Evolutionary conservation across 2,888 invertebrate species (phyloP).

Genomic region (Chalcosyrphus nemorum): DNA sequence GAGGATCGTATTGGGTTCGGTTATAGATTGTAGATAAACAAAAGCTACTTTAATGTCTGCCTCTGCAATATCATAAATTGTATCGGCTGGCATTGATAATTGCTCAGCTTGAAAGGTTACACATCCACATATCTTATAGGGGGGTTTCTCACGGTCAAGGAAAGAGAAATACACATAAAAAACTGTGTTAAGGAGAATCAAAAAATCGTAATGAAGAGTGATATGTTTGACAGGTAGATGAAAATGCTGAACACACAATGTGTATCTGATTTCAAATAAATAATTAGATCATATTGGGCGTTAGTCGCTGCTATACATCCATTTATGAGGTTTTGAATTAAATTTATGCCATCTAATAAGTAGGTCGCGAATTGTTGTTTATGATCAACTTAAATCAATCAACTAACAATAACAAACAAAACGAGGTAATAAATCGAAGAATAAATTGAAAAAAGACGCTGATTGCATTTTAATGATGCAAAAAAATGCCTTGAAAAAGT

Average conservation of each 20-base stretch:
- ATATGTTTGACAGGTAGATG: slow-evolving; percentile 21
- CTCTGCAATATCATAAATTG: slow-evolving; percentile 44
- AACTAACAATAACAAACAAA: no score
- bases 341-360: no score
- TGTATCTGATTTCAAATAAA: background rate
- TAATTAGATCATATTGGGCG: background rate
- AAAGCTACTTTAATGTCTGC: slow-evolving; percentile 34
- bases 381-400: no score
- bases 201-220: background rate
- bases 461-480: no score
- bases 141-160: slow-evolving; percentile 44
- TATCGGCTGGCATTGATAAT: slow-evolving; percentile 41
- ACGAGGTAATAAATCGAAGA: no score
- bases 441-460: no score
- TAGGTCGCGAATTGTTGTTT: no score
- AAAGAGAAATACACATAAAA: background rate
- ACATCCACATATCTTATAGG: slow-evolving; percentile 20
- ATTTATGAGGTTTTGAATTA: background rate
- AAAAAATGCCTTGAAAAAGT: no score
- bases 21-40: slow-evolving; percentile 34
- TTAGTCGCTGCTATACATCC: background rate
- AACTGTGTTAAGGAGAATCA: background rate
- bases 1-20: slow-evolving; percentile 10
- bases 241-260: background rate
- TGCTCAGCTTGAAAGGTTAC: slow-evolving; percentile 28